Percentiles rank a stretch among this genome's conserved stretches.
Conservation (phyloP, 1,140 invertebrate genomes). For the Apolygus lucorum region DNA sequence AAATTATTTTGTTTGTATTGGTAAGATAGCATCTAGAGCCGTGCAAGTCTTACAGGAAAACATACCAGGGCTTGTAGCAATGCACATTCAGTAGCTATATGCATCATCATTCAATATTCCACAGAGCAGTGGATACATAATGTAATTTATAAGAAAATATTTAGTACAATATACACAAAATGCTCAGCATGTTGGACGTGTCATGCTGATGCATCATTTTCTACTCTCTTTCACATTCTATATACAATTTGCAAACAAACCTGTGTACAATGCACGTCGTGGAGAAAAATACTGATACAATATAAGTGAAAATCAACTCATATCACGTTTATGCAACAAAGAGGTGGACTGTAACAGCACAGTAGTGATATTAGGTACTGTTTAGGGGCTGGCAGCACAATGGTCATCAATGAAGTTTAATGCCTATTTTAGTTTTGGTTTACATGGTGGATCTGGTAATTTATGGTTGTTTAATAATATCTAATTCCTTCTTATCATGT, state of each 20-base stretch:
- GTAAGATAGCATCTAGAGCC: constrained; percentile 24
- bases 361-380: neutral
- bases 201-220: constrained; percentile 18
- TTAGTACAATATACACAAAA: constrained; percentile 27
- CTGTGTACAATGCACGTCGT: neutral
- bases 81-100: neutral
- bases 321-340: neutral
- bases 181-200: constrained; percentile 22
- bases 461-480: no score
- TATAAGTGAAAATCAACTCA: neutral
- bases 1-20: constrained; percentile 19
- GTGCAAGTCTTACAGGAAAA: constrained; percentile 16
- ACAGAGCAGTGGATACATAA: constrained; percentile 10
- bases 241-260: constrained; percentile 13
- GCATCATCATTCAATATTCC: constrained; percentile 16
- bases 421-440: no score
- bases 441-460: no score
- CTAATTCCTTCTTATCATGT: no score
- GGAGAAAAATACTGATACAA: neutral
- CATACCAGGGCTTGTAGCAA: constrained; percentile 10
- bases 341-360: neutral
- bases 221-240: constrained; percentile 2
- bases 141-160: constrained; percentile 25
- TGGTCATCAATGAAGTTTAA: no score
- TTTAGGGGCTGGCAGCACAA: neutral